phyloP scores from a whole-genome alignment of 2,797 vertebrate species.

The Pseudotriccus pelzelni region DNA sequence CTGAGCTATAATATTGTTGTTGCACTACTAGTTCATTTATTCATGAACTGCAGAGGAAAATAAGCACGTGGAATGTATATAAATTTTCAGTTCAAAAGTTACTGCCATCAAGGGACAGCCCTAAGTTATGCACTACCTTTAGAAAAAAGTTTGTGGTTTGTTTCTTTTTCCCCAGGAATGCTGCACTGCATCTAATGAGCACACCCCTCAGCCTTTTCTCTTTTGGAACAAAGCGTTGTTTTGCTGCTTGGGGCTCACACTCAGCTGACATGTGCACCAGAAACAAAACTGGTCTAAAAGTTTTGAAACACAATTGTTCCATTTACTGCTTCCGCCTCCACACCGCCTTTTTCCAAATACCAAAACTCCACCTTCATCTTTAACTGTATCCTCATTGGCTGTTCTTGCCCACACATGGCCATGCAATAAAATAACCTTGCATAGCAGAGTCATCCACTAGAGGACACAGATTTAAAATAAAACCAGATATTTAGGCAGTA shows the following conservation, averaged over 20 bases:
- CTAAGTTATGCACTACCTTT: slow-evolving; percentile 47
- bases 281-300: not conserved
- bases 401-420: not conserved
- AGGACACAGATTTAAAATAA: not conserved
- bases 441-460: not conserved
- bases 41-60: slow-evolving; percentile 64
- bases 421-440: not conserved
- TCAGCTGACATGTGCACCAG: not conserved
- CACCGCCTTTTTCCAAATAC: not conserved
- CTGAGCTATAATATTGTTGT: not conserved
- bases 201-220: not conserved
- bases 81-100: slow-evolving; percentile 60
- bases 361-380: not conserved
- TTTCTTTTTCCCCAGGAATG: not conserved
- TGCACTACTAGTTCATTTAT: slow-evolving; percentile 56
- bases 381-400: not conserved
- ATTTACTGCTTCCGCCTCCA: not conserved
- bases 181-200: slow-evolving; percentile 37
- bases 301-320: accelerated
- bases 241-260: not conserved
- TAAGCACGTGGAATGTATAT: slow-evolving; percentile 42
- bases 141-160: not conserved
- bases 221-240: not conserved
- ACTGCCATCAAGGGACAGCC: slow-evolving; percentile 49
- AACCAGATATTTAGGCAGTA: not conserved